These are phyloP conservation scores for Semotilus atromaculatus DNA, from an alignment of 2,797 vertebrate species.

Conservation along the genomic window DNA sequence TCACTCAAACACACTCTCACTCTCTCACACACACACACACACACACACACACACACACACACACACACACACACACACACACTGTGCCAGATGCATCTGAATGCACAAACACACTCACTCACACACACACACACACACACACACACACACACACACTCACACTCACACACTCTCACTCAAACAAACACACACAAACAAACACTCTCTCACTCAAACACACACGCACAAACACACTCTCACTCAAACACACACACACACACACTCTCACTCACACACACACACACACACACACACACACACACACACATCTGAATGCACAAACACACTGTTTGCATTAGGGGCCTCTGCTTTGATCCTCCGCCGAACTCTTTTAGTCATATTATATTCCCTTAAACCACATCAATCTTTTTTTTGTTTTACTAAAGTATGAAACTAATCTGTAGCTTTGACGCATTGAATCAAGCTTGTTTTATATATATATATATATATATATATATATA, in stretches of 20 bases:
- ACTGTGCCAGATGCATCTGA: too few species aligned
- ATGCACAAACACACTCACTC: conserved; percentile 15
- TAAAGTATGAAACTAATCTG: background rate
- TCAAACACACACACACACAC: background rate
- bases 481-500: too few species aligned
- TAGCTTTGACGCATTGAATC: background rate
- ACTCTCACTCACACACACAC: background rate
- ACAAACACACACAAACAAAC: background rate
- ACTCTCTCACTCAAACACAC: background rate
- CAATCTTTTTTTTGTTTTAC: too few species aligned
- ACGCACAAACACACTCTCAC: background rate
- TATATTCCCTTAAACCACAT: background rate
- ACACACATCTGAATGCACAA: background rate
- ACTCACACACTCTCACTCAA: too few species aligned
- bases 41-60: background rate
- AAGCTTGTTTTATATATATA: background rate
- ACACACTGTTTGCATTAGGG: conserved; percentile 49
- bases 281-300: conserved; percentile 5
- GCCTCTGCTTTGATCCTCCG: background rate
- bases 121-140: too few species aligned
- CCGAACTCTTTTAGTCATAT: background rate
- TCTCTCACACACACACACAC: too few species aligned
- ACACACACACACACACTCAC: too few species aligned
- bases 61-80: too few species aligned
- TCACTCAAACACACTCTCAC: too few species aligned